phyloP scores from a whole-genome alignment of 2,113 vertebrate species.

The Neomonachus schauinslandi region DNA sequence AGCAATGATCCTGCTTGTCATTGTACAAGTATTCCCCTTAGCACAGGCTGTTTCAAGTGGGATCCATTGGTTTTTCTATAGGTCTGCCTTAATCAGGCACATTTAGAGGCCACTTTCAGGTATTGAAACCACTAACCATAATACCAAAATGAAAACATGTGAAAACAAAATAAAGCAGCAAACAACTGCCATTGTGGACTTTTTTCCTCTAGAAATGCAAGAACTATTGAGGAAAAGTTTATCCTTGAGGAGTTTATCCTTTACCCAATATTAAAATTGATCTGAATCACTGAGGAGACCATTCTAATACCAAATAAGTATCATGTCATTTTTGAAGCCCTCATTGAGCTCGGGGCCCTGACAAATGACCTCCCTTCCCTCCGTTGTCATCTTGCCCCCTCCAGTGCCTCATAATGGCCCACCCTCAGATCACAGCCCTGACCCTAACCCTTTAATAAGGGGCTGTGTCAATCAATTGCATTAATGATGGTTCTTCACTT shows the following conservation, averaged over 20 bases:
- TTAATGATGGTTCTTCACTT: background rate
- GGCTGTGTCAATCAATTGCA: background rate
- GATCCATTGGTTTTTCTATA: too few relatives aligned
- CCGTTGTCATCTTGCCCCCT: accelerated
- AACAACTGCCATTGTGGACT: background rate
- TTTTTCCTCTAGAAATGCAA: background rate
- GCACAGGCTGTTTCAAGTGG: accelerated
- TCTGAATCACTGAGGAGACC: background rate
- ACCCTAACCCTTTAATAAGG: background rate
- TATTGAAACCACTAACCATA: background rate
- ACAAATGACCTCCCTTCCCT: background rate
- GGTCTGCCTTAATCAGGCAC: background rate
- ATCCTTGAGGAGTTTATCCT: background rate
- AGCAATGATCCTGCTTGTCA: accelerated
- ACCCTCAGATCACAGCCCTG: too few relatives aligned
- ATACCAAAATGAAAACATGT: background rate
- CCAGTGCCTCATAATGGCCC: too few relatives aligned
- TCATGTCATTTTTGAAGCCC: background rate
- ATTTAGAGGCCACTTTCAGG: background rate
- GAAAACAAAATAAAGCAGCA: background rate
- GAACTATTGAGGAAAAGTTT: background rate
- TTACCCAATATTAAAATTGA: background rate
- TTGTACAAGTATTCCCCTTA: accelerated
- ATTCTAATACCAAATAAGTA: background rate
- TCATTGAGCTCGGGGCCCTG: background rate